Percentiles rank a stretch among this genome's conserved stretches.
These are phyloP conservation scores for Danio kyathit DNA, from an alignment of 2,797 vertebrate species.

Conservation along the genomic window DNA sequence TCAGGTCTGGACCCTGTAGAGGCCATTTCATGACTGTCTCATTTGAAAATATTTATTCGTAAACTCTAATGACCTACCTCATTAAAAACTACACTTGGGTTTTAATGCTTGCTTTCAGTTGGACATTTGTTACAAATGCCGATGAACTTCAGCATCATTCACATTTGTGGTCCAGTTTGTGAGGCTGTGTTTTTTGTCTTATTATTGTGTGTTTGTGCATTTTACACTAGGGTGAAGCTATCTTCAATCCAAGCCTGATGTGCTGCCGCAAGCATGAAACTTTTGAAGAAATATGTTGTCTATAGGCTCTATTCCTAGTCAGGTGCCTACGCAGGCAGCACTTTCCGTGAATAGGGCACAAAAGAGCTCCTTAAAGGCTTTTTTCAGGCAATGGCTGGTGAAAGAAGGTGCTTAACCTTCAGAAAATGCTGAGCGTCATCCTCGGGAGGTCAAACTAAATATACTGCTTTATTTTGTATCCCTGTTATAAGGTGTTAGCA, in stretches of 20 bases:
- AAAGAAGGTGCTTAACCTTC: not conserved
- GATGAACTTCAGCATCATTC: not conserved
- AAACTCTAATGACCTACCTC: too few species aligned
- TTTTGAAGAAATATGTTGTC: constrained; percentile 3
- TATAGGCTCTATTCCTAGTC: constrained; percentile 12
- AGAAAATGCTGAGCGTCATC: constrained; percentile 21
- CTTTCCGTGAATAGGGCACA: not conserved
- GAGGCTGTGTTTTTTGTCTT: not conserved
- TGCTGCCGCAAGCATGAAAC: constrained; percentile 12
- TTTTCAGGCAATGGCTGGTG: not conserved
- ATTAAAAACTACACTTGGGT: too few species aligned
- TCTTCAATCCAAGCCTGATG: not conserved
- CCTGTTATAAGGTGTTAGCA: not conserved
- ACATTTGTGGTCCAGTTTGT: not conserved
- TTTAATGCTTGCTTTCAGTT: too few species aligned
- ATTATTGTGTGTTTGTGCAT: not conserved
- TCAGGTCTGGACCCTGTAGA: too few species aligned
- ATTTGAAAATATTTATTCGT: too few species aligned
- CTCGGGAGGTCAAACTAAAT: constrained; percentile 34
- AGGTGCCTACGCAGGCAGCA: constrained; percentile 12
- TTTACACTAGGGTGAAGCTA: not conserved
- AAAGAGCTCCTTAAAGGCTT: not conserved
- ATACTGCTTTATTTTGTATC: constrained; percentile 18
- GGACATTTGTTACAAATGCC: too few species aligned
- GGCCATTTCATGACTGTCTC: too few species aligned